Percentiles rank a stretch among this genome's conserved stretches.
Conservation (phyloP, 2,797 vertebrate genomes). For the Gobio occitaniae region DNA sequence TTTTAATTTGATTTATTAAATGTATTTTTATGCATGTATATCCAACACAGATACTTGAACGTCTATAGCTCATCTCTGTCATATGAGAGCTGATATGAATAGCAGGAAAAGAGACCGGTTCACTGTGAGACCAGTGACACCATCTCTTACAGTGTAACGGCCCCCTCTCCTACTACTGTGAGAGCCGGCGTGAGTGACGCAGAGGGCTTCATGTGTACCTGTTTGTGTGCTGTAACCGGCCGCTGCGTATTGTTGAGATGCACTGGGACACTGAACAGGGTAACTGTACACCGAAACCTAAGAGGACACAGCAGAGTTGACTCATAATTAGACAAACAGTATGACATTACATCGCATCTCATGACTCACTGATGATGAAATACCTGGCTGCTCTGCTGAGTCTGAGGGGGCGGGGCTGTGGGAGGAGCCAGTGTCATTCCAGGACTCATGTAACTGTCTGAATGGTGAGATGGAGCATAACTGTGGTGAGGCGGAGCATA, state of each 20-base stretch:
- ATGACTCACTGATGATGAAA: conserved; percentile 9
- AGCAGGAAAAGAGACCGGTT: conserved; percentile 99
- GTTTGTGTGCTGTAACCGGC: conserved; percentile 78
- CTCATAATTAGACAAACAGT: conserved; percentile 10
- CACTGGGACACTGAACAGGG: conserved; percentile 92
- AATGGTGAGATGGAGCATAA: conserved; percentile 75
- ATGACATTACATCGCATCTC: background rate
- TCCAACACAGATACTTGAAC: background rate
- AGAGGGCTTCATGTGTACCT: conserved; percentile 73
- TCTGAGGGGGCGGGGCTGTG: conserved; percentile 61
- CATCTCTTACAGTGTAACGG: conserved; percentile 99
- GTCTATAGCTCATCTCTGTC: background rate
- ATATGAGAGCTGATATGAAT: conserved; percentile 63
- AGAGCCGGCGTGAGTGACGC: background rate
- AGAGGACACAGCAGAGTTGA: conserved; percentile 25
- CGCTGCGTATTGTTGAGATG: conserved; percentile 87
- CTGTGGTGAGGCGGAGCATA: conserved; percentile 80
- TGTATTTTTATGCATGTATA: background rate
- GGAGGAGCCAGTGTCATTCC: conserved; percentile 48
- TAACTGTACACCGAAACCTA: conserved; percentile 92
- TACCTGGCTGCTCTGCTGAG: conserved; percentile 63
- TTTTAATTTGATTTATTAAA: background rate
- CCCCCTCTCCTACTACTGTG: conserved; percentile 89
- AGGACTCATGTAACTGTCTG: conserved; percentile 78
- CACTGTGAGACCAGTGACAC: conserved; percentile 99